phyloP scores from a whole-genome alignment of 2,888 invertebrate species.

The Brachyptera risi region DNA sequence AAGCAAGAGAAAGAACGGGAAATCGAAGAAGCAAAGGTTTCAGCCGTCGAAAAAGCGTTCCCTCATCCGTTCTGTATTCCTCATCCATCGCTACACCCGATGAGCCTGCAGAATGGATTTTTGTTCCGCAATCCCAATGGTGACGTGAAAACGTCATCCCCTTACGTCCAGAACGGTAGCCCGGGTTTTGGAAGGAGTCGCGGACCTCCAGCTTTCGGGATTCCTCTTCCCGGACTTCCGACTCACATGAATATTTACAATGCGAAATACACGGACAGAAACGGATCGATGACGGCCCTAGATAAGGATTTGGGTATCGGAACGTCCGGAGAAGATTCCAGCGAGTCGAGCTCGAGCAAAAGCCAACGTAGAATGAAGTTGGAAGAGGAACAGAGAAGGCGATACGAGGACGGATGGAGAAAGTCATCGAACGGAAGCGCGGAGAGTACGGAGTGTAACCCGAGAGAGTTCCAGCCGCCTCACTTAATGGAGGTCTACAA shows the following conservation, averaged over 20 bases:
- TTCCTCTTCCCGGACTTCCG: slow-evolving; percentile 30
- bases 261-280: slow-evolving; percentile 52
- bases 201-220: slow-evolving; percentile 23
- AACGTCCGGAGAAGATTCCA: slow-evolving; percentile 80
- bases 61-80: slow-evolving; percentile 68
- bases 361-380: slow-evolving; percentile 56
- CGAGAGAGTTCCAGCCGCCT: slow-evolving; percentile 48
- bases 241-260: slow-evolving; percentile 27
- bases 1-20: slow-evolving; percentile 47
- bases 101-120: slow-evolving; percentile 22
- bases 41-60: slow-evolving; percentile 58
- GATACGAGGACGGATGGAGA: slow-evolving; percentile 67
- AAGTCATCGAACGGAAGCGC: slow-evolving; percentile 51
- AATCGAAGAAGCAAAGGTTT: slow-evolving; percentile 43
- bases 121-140: slow-evolving; percentile 26
- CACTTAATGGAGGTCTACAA: slow-evolving; percentile 60
- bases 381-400: slow-evolving; percentile 54
- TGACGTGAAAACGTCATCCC: slow-evolving; percentile 25
- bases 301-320: slow-evolving; percentile 74
- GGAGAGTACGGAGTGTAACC: slow-evolving; percentile 8
- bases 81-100: slow-evolving; percentile 56
- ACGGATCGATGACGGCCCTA: slow-evolving; percentile 51
- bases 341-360: slow-evolving; percentile 73
- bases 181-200: slow-evolving; percentile 1
- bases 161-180: slow-evolving; percentile 11